Base-by-base conservation (phyloP, 2,113 vertebrate species). In the Heterotilapia buettikoferi region DNA sequence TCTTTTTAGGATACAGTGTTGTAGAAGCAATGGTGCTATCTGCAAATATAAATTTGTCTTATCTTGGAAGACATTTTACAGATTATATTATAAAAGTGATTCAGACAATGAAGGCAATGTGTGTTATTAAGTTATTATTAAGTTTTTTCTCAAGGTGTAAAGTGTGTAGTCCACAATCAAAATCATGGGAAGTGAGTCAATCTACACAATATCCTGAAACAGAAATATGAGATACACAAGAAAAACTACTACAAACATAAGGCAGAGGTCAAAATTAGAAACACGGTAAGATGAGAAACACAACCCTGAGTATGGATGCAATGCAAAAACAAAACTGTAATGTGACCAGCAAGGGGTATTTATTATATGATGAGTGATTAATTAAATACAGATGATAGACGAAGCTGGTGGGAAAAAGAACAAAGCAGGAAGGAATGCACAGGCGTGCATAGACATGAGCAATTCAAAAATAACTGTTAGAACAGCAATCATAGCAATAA, bases 171-270 rank as follows among this genome's bases (percentile, higher is more conserved):
- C 21, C 9, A 73, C 7, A 45, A 73, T 73, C 2, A 1, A 73
- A 73, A 45, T 18, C 21, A 73, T 26, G 40, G 40, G 21, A 73
- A 26, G 40, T 18, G 68, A 26, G 13, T 73, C 1, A 45, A 26
- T 45, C 14, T 73, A 26, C 5, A 26, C 68, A 26, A 24, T 45
- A 1, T 45, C 40, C 3, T 73, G 68, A 40, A 73, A 26, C 13
- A 45, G 68, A 45, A 43, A 73, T 21, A 43, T 16, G 13, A 40
- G 13, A 26, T 45, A 18, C 8, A 45, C 21, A 73, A 18, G 40
- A 43, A 45, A 73, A 73, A 45, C 21, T 4, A 18, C 21, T 45
- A 26, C 1, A 73, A 73, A 73, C 14, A 0, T 0, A 73, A 18
- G 21, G 36, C n/a, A 43, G 36, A 71, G 36, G 40, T 43, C 0